phyloP scores from a whole-genome alignment of 2,888 invertebrate genomes.

The Linnaemya tessellans region DNA sequence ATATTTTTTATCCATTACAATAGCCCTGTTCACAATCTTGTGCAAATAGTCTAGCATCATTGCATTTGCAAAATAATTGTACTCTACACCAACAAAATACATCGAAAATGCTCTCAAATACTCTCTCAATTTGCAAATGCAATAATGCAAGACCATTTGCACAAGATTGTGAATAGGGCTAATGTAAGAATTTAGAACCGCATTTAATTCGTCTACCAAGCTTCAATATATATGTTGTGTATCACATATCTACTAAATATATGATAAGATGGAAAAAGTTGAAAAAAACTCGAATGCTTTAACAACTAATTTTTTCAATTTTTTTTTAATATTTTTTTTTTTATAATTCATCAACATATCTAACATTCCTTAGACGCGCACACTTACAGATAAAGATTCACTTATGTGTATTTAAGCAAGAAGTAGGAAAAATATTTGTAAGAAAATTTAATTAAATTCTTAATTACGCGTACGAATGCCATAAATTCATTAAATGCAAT shows the following conservation, averaged over 20 bases:
- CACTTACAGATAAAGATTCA: constrained; percentile 12
- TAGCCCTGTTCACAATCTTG: too few species aligned
- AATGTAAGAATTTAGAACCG: too few species aligned
- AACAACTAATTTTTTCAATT: background rate
- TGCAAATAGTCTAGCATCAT: too few species aligned
- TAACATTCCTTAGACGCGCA: constrained; percentile 37
- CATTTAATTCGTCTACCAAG: too few species aligned
- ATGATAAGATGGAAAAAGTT: background rate
- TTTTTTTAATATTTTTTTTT: background rate
- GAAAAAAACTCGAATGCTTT: background rate
- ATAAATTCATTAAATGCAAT: constrained; percentile 82
- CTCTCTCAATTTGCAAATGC: too few species aligned
- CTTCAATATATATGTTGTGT: background rate
- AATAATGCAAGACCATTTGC: too few species aligned
- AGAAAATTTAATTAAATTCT: constrained; percentile 82
- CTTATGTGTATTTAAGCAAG: constrained; percentile 12
- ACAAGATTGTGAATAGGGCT: too few species aligned
- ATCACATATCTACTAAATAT: background rate
- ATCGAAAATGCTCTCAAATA: too few species aligned
- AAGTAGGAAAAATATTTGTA: constrained; percentile 55
- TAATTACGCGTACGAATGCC: constrained; percentile 81
- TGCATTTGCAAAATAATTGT: too few species aligned
- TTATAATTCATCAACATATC: constrained; percentile 44
- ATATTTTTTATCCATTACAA: too few species aligned
- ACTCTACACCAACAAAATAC: too few species aligned